Percentiles rank a stretch among this genome's conserved stretches.
These are phyloP conservation scores for Epistrophella euchroma DNA, from an alignment of 2,888 invertebrate species.

Conservation along the genomic window DNA sequence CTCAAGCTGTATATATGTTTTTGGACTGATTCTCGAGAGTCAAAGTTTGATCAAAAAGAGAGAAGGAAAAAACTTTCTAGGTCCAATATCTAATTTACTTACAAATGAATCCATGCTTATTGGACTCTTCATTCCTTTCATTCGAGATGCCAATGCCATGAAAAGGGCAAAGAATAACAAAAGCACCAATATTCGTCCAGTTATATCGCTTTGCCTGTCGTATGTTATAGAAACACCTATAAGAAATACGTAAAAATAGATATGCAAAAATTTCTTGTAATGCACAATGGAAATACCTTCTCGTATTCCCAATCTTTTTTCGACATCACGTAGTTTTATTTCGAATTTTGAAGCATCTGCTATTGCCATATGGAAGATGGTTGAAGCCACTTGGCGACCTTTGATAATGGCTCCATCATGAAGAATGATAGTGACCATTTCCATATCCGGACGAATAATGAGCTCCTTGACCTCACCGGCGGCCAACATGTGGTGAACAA, in stretches of 20 bases:
- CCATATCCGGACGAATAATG: slow-evolving; percentile 92
- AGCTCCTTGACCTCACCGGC: slow-evolving; percentile 97
- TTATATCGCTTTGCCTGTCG: slow-evolving; percentile 90
- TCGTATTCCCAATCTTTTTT: slow-evolving; percentile 91
- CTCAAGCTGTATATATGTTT: too few species aligned
- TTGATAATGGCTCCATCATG: slow-evolving; percentile 94
- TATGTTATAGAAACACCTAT: slow-evolving; percentile 91
- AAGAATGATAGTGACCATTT: slow-evolving; percentile 93
- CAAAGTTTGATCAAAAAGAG: too few species aligned
- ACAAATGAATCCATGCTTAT: slow-evolving; percentile 93
- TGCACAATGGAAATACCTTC: slow-evolving; percentile 85
- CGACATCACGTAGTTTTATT: slow-evolving; percentile 93
- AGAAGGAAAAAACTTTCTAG: too few species aligned
- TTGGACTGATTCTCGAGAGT: too few species aligned
- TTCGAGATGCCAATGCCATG: slow-evolving; percentile 88
- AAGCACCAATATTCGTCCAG: slow-evolving; percentile 89
- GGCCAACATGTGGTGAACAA: slow-evolving; percentile 96
- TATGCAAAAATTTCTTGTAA: slow-evolving; percentile 76
- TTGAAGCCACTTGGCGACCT: slow-evolving; percentile 87
- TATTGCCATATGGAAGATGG: slow-evolving; percentile 92
- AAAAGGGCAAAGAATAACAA: slow-evolving; percentile 88
- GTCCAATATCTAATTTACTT: slow-evolving; percentile 84
- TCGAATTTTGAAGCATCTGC: slow-evolving; percentile 94
- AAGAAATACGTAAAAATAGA: slow-evolving; percentile 11
- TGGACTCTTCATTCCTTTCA: slow-evolving; percentile 87